A percentile compares a stretch with the other conserved stretches of the same genome.
Conservation (phyloP, 35 echinoderm and acorn worm species). For the Apostichopus parvimensis region DNA sequence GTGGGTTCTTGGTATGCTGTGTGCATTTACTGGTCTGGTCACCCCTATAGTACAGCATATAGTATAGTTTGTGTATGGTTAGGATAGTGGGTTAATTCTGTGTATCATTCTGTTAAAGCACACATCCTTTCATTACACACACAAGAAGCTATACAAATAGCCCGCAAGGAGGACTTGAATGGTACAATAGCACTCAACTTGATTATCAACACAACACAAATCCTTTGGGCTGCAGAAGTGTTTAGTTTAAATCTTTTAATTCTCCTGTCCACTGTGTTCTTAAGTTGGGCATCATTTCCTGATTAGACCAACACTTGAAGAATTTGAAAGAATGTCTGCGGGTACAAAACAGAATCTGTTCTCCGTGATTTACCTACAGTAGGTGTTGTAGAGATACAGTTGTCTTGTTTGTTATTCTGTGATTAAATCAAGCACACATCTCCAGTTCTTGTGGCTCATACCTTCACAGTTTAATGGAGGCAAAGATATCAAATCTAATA, state of each 20-base stretch:
- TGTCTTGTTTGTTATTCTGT: no score
- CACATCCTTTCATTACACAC: not conserved
- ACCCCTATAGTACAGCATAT: no score
- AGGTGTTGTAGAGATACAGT: no score
- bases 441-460: no score
- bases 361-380: no score
- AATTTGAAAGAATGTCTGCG: not conserved
- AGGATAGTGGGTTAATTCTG: not conserved
- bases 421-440: no score
- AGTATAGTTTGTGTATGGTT: no score
- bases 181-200: not conserved
- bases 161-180: not conserved
- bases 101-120: not conserved
- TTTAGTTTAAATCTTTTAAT: not conserved
- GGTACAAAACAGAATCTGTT: no score
- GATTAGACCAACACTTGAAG: not conserved
- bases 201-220: not conserved
- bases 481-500: no score
- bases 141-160: not conserved
- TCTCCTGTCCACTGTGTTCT: not conserved
- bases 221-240: not conserved
- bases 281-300: not conserved
- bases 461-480: no score
- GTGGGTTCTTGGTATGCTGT: no score
- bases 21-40: no score